These are phyloP conservation scores for Drosophila emarginata DNA, from an alignment of 2,888 invertebrate species.

Conservation along the genomic window DNA sequence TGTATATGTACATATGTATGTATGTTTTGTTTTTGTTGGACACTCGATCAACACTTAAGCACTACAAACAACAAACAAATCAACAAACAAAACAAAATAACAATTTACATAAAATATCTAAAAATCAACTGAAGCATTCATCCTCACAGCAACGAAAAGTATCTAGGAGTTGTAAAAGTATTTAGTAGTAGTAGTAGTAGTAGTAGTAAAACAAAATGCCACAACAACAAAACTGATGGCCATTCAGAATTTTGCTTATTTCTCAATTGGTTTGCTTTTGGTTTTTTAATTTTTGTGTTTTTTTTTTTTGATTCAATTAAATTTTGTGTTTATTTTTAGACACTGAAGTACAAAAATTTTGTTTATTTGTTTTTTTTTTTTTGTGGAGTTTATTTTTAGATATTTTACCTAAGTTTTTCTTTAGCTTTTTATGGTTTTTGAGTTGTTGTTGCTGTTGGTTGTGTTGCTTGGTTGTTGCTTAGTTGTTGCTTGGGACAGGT, in stretches of 20 bases:
- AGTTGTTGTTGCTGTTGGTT: slow-evolving; percentile 41
- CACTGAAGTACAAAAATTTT: slow-evolving; percentile 50
- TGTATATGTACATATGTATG: slow-evolving; percentile 1
- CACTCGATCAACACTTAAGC: slow-evolving; percentile 1
- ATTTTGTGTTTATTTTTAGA: slow-evolving; percentile 48
- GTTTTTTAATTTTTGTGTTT: not conserved
- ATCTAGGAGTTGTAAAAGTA: not conserved
- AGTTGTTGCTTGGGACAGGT: slow-evolving; percentile 43
- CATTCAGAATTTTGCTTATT: not conserved
- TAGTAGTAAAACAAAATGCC: slow-evolving; percentile 2
- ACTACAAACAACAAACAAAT: slow-evolving; percentile 65
- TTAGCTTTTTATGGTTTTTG: slow-evolving; percentile 45
- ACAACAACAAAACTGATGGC: slow-evolving; percentile 7
- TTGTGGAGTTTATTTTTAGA: slow-evolving; percentile 72
- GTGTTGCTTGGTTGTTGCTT: slow-evolving; percentile 8
- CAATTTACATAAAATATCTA: slow-evolving; percentile 75
- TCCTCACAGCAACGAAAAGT: slow-evolving; percentile 1
- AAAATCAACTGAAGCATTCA: slow-evolving; percentile 67
- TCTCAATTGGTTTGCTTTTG: too few species aligned
- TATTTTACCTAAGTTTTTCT: slow-evolving; percentile 80
- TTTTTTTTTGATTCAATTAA: slow-evolving; percentile 55
- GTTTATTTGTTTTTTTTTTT: slow-evolving; percentile 13
- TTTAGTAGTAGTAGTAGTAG: not conserved
- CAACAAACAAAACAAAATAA: slow-evolving; percentile 43
- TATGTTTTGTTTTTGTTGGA: not conserved